Conservation (phyloP, 2,888 invertebrate genomes). For the Apomyelois bistriatella region DNA sequence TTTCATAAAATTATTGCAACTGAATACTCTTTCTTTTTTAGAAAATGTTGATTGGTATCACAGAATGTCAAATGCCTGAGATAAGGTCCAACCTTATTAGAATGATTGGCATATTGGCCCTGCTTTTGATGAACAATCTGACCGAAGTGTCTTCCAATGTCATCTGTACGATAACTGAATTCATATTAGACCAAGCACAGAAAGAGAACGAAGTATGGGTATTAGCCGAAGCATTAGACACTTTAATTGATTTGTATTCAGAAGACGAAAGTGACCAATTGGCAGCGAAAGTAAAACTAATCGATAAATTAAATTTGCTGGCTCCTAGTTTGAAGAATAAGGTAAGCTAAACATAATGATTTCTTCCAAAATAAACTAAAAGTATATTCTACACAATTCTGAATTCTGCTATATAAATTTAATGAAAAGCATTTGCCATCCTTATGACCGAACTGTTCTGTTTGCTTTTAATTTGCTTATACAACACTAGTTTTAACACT, state of each 20-base stretch:
- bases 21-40: constrained; percentile 24
- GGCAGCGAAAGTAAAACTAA: constrained; percentile 82
- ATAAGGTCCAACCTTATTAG: constrained; percentile 80
- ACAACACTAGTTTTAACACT: too few species aligned
- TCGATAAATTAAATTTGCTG: constrained; percentile 79
- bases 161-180: constrained; percentile 73
- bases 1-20: not conserved
- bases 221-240: constrained; percentile 86
- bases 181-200: constrained; percentile 81
- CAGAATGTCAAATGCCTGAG: constrained; percentile 74
- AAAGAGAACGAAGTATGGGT: constrained; percentile 85
- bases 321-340: constrained; percentile 83
- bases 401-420: too few species aligned
- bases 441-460: too few species aligned
- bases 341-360: constrained; percentile 57
- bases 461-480: too few species aligned
- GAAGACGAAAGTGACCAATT: constrained; percentile 86
- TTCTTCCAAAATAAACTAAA: too few species aligned
- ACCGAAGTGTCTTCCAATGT: constrained; percentile 58
- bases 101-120: constrained; percentile 79
- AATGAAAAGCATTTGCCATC: too few species aligned
- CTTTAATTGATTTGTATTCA: constrained; percentile 87
- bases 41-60: constrained; percentile 77
- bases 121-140: constrained; percentile 62
- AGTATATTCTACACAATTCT: too few species aligned